Evolutionary conservation across 2,888 invertebrate species (phyloP), one percentile per base, ranked within the genome.

Genomic region (Odontomyia ornata): DNA sequence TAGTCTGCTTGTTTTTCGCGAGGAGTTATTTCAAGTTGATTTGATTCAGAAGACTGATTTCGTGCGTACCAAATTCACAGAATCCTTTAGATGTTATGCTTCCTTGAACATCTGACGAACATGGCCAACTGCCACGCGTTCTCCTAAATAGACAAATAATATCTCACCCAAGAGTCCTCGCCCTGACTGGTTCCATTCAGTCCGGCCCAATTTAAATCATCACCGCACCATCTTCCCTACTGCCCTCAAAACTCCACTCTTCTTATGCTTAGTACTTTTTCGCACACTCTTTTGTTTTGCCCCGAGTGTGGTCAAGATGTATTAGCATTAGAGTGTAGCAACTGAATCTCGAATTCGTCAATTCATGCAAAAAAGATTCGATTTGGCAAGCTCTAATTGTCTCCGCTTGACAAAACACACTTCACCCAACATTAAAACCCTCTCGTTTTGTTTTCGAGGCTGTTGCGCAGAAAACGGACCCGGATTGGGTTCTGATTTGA

Each of bases 351-450:
- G 30, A 64, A 28, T 30, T 64, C 30, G 64, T 64, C 64, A 64
- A 64, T 64, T 64, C 64, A 64, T 64, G 64, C 64, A 64, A 64
- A 64, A 64, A 64, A 64, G 11, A 64, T 64, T 64, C 64, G 28
- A 30, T 64, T 64, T 30, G n/a, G 64, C 30, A 27, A 60, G 57
- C 57, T 60, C 57, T 60, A 60, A 64, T 64, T 30, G 64, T 64
- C 60, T 60, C 25, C 25, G 64, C 64, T 18, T 28, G 25, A 64
- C 64, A 30, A 64, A 64, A 64, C 27, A 52, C 15, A 52, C 52
- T 52, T 52, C 52, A 52, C 52, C 52, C 4, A 52, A 52, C 52
- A 18, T 52, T 52, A 52, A 4, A 52, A 4, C 15, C 52, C 13
- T 15, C 3, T 18, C 52, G 52, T 18, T 13, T 43, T 43, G 43